phyloP scores from a whole-genome alignment of 2,113 vertebrate genomes.

The Lamprotornis superbus region DNA sequence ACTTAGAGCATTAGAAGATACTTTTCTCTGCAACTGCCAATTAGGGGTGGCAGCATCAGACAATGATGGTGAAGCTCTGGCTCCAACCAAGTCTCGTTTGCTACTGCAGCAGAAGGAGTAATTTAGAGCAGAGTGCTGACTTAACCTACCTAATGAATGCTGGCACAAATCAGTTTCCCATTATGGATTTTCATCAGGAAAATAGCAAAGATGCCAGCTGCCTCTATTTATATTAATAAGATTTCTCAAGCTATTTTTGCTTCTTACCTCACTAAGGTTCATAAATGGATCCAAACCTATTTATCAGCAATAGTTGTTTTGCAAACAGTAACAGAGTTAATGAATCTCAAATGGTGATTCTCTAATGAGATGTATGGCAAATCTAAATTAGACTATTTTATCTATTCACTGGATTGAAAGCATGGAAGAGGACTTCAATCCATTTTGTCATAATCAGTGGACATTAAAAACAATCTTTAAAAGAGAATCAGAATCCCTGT shows the following conservation, averaged over 20 bases:
- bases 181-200: conserved; percentile 36
- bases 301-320: conserved; percentile 27
- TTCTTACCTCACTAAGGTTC: conserved; percentile 26
- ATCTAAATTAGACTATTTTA: not conserved
- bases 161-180: conserved; percentile 13
- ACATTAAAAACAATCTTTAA: not conserved
- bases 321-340: conserved; percentile 39
- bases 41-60: not conserved
- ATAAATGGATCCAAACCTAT: conserved; percentile 15
- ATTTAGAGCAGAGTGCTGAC: conserved; percentile 37
- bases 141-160: conserved; percentile 45
- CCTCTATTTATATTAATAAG: conserved; percentile 50
- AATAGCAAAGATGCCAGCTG: conserved; percentile 43
- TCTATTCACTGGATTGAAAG: not conserved
- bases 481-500: not conserved
- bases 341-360: conserved; percentile 32
- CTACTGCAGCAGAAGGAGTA: not conserved
- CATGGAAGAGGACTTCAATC: not conserved
- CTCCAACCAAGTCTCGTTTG: not conserved
- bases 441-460: not conserved
- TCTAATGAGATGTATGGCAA: conserved; percentile 6
- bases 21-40: not conserved
- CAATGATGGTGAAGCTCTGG: not conserved
- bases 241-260: conserved; percentile 32
- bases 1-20: not conserved